phyloP scores from a whole-genome alignment of 2,797 vertebrate genomes.

The Lagothrix lagotricha region DNA sequence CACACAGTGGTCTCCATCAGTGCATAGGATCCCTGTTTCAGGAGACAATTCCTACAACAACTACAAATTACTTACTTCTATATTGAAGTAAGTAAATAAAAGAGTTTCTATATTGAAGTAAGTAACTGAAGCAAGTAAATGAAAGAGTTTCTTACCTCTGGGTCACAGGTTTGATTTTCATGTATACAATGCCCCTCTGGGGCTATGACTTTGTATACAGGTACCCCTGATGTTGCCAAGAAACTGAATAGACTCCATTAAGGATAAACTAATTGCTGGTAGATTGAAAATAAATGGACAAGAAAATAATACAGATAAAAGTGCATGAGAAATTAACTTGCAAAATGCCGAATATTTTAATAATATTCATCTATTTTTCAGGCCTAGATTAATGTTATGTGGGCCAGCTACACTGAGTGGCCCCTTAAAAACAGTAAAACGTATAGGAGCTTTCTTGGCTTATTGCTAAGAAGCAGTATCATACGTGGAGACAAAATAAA shows the following conservation, averaged over 20 bases:
- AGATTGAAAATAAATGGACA: constrained; percentile 28
- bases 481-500: constrained; percentile 21
- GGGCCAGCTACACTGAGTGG: background rate
- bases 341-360: background rate
- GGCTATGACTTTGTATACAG: constrained; percentile 94
- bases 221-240: constrained; percentile 94
- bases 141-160: constrained; percentile 68
- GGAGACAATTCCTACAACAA: background rate
- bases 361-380: background rate
- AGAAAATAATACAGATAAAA: constrained; percentile 26
- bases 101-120: background rate
- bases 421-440: background rate
- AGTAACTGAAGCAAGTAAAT: background rate
- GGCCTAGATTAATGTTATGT: background rate
- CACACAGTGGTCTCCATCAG: background rate
- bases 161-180: constrained; percentile 92
- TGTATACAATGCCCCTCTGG: constrained; percentile 90
- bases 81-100: background rate
- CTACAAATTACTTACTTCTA: background rate
- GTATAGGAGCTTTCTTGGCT: background rate
- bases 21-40: background rate
- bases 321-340: background rate
- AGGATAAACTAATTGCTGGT: constrained; percentile 75
- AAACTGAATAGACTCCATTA: constrained; percentile 88
- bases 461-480: background rate